These are phyloP conservation scores for Patagioenas fasciata DNA, from an alignment of 2,113 vertebrate species.

Conservation along the genomic window DNA sequence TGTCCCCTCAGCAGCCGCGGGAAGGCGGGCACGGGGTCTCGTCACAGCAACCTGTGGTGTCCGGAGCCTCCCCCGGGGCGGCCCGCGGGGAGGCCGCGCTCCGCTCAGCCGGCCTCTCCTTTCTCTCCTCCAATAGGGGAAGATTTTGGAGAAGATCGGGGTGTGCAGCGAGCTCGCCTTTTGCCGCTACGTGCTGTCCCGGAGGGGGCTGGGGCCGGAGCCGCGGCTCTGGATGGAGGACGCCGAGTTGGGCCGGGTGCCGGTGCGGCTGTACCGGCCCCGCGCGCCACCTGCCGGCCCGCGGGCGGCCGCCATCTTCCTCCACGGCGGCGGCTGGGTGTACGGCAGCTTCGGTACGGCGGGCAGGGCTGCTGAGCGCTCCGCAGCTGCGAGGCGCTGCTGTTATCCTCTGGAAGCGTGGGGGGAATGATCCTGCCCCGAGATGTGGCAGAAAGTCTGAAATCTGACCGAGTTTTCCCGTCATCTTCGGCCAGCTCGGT, in stretches of 20 bases:
- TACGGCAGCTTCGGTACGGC: background rate
- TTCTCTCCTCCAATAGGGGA: background rate
- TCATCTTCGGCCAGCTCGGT: background rate
- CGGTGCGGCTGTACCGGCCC: background rate
- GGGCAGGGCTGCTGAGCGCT: rapidly evolving
- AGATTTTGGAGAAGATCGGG: background rate
- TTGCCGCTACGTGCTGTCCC: background rate
- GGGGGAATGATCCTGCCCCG: too few species aligned
- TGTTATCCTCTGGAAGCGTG: too few species aligned
- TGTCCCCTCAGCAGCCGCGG: background rate
- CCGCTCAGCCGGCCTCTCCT: background rate
- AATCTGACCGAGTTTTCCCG: rapidly evolving
- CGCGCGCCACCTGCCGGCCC: background rate
- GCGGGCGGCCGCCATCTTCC: background rate
- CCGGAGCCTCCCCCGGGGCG: background rate
- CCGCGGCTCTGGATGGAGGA: background rate
- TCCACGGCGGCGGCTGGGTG: background rate
- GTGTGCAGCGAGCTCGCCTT: background rate
- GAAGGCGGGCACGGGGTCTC: background rate
- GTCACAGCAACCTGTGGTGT: background rate
- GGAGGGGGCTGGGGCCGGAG: background rate
- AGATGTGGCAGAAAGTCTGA: background rate
- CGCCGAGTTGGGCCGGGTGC: background rate
- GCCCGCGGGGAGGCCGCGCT: background rate
- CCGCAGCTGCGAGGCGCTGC: background rate